Evolutionary conservation across 1,140 invertebrate species (phyloP), one percentile per base, ranked within the genome.

Genomic region (Medauroidea extradentata): DNA sequence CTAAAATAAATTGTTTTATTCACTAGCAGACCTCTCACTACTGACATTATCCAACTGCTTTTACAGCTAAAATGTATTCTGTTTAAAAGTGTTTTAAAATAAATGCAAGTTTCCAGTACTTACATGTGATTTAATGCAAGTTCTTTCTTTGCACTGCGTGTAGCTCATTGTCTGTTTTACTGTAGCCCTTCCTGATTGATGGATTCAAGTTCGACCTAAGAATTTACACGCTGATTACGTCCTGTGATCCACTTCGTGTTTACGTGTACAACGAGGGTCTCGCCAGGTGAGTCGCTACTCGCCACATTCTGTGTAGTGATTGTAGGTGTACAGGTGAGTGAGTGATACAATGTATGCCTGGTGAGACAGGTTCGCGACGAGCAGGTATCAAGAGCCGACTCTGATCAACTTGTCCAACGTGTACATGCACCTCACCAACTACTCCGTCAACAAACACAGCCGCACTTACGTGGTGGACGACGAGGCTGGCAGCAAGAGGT

Each of bases 361-460:
- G 19, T 18, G 3, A 11, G 16, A 3, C 56, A 85, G 90, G 68
- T 94, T 96, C 75, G 91, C 92, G 0, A 96, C 93, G 1, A 88
- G 83, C 63, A 82, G 88, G 65, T 95, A 94, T 68, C 83, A 84
- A 59, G 87, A 92, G 65, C 91, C 92, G 0, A 88, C 81, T 44
- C 77, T 82, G 14, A 81, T 85, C 34, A 96, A 96, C 65, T 82
- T 88, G 2, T 80, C 81, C 0, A 92, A 96, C 71, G 83, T 94
- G 29, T 99, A 87, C 71, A 98, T 98, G 92, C 96, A 99, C 76
- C 78, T 99, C 57, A 99, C 96, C 0, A 99, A 99, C 79, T 99
- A 98, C 71, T 90, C 93, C 0, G 84, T 98, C 1, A 98, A 99
- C 75, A 97, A 96, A 68, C 87, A 91, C 63, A 93, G 89, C 68